Conservation (phyloP, 2,113 vertebrate genomes). For the Panthera tigris region DNA sequence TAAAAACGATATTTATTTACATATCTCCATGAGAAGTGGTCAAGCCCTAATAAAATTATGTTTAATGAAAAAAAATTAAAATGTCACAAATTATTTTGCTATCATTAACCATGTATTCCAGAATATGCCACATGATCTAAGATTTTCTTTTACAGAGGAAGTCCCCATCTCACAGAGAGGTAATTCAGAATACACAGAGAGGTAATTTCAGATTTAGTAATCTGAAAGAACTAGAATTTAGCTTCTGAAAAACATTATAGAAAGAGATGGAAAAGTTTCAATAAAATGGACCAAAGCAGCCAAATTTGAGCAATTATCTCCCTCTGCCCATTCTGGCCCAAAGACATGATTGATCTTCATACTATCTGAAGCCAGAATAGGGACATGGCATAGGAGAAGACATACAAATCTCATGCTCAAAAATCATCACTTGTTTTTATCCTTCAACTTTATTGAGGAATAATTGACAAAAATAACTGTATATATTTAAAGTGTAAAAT, state of each 20-base stretch:
- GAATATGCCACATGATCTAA: neutral
- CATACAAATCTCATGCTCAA: neutral
- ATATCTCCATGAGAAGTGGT: slow-evolving; percentile 7
- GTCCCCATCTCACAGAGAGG: neutral
- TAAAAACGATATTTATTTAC: slow-evolving; percentile 44
- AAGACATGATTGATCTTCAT: neutral
- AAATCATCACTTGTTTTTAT: neutral
- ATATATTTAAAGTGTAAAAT: neutral
- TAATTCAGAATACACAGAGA: neutral
- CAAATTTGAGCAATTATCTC: neutral
- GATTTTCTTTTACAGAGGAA: neutral
- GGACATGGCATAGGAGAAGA: neutral
- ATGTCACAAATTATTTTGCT: neutral
- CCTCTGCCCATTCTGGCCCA: neutral
- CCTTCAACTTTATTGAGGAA: neutral
- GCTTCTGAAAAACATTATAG: neutral
- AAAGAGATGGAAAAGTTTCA: neutral
- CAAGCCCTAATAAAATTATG: neutral
- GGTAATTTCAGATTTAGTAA: neutral
- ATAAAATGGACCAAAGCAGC: neutral
- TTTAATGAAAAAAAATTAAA: neutral
- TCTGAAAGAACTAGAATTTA: neutral
- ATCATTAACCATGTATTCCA: neutral
- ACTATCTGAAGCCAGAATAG: neutral
- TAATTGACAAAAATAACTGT: neutral